phyloP scores from a whole-genome alignment of 2,797 vertebrate species.

The Macroramphosus scolopax region DNA sequence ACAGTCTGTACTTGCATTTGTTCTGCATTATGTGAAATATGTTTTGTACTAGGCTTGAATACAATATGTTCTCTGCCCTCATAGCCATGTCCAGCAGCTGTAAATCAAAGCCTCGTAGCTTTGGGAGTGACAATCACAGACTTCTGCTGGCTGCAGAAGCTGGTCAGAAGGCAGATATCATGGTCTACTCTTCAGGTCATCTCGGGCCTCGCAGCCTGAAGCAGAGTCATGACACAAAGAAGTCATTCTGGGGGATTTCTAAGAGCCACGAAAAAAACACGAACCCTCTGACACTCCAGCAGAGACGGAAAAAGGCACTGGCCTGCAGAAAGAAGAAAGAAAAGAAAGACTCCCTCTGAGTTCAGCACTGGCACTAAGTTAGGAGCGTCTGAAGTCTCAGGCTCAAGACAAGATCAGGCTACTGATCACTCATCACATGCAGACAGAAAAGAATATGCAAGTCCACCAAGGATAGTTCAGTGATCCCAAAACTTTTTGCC shows the following conservation, averaged over 20 bases:
- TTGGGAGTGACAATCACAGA: slow-evolving; percentile 33
- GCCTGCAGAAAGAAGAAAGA: slow-evolving; percentile 33
- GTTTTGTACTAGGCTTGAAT: no score
- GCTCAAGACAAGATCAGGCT: slow-evolving; percentile 38
- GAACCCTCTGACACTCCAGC: slow-evolving; percentile 15
- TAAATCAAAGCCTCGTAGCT: slow-evolving; percentile 21
- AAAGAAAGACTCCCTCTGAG: slow-evolving; percentile 47
- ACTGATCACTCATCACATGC: slow-evolving; percentile 22
- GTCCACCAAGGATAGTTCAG: slow-evolving; percentile 19
- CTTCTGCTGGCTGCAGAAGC: slow-evolving; percentile 69
- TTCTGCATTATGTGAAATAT: no score
- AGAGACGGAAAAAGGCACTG: slow-evolving; percentile 17
- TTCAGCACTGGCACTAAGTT: slow-evolving; percentile 39
- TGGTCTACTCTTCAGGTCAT: slow-evolving; percentile 69
- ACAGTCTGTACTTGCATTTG: no score
- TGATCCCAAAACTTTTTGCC: slow-evolving; percentile 31
- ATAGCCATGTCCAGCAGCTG: slow-evolving; percentile 50
- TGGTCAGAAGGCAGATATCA: slow-evolving; percentile 69
- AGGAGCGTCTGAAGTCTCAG: slow-evolving; percentile 13
- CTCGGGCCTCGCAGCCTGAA: slow-evolving; percentile 70
- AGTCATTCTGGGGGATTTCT: slow-evolving; percentile 50
- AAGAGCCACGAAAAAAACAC: slow-evolving; percentile 27
- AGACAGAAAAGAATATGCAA: slow-evolving; percentile 26
- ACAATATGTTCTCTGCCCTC: slow-evolving; percentile 4
- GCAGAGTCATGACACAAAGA: slow-evolving; percentile 43